Evolutionary conservation across 2,888 invertebrate genomes (phyloP).

Genomic region (Lasioglossum marginatum): DNA sequence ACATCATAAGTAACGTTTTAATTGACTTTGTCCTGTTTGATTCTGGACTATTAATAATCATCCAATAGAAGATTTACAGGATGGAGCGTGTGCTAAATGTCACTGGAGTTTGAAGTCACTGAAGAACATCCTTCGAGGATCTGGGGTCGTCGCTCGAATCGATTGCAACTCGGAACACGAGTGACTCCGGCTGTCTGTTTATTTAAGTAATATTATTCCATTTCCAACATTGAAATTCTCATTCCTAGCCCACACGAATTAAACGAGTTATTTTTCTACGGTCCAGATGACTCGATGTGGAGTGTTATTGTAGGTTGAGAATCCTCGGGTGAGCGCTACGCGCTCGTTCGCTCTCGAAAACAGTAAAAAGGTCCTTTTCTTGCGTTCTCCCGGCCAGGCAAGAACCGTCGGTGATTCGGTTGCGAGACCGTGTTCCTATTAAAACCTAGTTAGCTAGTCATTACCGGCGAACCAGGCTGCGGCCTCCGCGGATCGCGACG

Average conservation of each 20-base stretch:
- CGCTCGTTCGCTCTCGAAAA: slow-evolving; percentile 34
- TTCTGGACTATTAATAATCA: neutral
- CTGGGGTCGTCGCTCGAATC: neutral
- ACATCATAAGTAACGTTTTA: neutral
- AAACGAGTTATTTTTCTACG: neutral
- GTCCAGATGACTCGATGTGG: neutral
- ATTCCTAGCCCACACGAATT: neutral
- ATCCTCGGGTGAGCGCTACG: slow-evolving; percentile 17
- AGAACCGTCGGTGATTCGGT: slow-evolving; percentile 62
- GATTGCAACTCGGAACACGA: neutral
- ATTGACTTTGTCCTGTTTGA: neutral
- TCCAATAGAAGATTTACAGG: neutral
- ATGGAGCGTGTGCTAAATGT: neutral
- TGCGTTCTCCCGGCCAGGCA: slow-evolving; percentile 33
- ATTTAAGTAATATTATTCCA: neutral
- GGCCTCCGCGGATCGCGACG: slow-evolving; percentile 50
- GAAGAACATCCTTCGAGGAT: neutral
- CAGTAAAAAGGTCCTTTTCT: slow-evolving; percentile 53
- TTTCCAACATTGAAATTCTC: neutral
- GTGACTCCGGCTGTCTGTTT: neutral
- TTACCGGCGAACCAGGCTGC: slow-evolving; percentile 69
- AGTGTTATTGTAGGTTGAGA: slow-evolving; percentile 29
- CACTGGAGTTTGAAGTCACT: neutral
- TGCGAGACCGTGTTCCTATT: slow-evolving; percentile 75
- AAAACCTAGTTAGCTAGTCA: slow-evolving; percentile 77